phyloP scores from a whole-genome alignment of 2,113 vertebrate species.

The Ciconia maguari region DNA sequence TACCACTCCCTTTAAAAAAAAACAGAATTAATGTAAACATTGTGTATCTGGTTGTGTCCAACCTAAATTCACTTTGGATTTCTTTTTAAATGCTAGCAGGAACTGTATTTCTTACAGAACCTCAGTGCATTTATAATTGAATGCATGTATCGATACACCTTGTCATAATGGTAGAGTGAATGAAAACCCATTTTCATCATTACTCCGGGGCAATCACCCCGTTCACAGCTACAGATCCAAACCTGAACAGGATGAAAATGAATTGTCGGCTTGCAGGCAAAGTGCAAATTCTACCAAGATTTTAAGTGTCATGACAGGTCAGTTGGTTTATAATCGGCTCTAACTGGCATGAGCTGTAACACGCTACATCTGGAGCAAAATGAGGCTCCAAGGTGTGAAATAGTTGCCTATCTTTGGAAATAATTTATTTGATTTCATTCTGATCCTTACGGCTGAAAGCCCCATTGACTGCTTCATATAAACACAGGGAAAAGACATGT shows the following conservation, averaged over 20 bases:
- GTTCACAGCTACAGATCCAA: background rate
- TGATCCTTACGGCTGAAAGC: constrained; percentile 7
- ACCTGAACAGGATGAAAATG: background rate
- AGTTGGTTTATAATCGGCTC: background rate
- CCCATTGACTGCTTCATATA: background rate
- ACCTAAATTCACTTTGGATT: background rate
- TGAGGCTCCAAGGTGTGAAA: constrained; percentile 39
- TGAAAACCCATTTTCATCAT: background rate
- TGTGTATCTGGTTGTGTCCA: background rate
- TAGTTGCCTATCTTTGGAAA: constrained; percentile 39
- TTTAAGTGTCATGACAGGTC: background rate
- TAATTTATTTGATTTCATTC: constrained; percentile 46
- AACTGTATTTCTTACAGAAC: background rate
- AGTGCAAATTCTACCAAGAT: constrained; percentile 17
- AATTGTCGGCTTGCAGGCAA: background rate
- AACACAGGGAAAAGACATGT: background rate
- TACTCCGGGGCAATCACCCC: background rate
- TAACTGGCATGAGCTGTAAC: background rate
- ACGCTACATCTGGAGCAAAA: background rate
- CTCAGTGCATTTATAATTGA: background rate
- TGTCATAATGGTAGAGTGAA: background rate
- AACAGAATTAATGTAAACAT: background rate
- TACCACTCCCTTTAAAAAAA: constrained; percentile 5
- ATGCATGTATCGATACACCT: background rate
- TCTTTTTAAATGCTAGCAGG: background rate